Evolutionary conservation across 1,140 invertebrate species (phyloP), one percentile per base, ranked within the genome.

Genomic region (Meloidogyne exigua): DNA sequence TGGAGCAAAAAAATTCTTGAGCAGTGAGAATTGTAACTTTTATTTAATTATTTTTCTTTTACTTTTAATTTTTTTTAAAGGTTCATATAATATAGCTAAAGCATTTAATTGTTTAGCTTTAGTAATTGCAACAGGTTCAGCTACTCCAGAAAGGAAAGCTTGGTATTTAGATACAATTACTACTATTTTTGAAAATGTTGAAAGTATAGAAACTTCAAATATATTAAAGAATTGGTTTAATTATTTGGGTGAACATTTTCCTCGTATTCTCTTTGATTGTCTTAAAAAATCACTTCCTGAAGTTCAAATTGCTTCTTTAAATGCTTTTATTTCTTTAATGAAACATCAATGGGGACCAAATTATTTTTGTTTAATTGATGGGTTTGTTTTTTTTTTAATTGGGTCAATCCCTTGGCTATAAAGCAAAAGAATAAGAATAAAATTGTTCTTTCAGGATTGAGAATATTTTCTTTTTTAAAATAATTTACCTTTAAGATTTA

Each of bases 1-100:
- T 57, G 71, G 71, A 21, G 71, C 71, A 57, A 72, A 72, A n/a
- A 57, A 44, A 28, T 49, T 63, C 18, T 28, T 72, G 44, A 72
- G 25, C 57, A 72, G 25, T 32, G 68, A 68, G 10, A 68, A 23
- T 68, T 68, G 36, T 68, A 10, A 12, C 0, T 15, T 10, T 42
- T 25, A 32, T 36, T 28, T 32, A 68, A 23, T n/a, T 10, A 23
- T 1, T 12, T 15, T 26, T 26, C 11, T 2, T 28, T 70, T 42
- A 12, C 63, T 13, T 49, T 44, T 49, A 15, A 11, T 13, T 44
- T 11, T 62, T 23, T 26, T 26, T 15, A 4, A 21, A 72, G 71
- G 44, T 28, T 49, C 57, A 36, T 72, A 25, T 36, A 28, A 63
- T 32, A 72, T 63, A 28, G 18, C 39, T 18, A 39, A 64, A 64